These are phyloP conservation scores for Zootoca vivipara DNA, from an alignment of 2,113 vertebrate species.

Conservation along the genomic window DNA sequence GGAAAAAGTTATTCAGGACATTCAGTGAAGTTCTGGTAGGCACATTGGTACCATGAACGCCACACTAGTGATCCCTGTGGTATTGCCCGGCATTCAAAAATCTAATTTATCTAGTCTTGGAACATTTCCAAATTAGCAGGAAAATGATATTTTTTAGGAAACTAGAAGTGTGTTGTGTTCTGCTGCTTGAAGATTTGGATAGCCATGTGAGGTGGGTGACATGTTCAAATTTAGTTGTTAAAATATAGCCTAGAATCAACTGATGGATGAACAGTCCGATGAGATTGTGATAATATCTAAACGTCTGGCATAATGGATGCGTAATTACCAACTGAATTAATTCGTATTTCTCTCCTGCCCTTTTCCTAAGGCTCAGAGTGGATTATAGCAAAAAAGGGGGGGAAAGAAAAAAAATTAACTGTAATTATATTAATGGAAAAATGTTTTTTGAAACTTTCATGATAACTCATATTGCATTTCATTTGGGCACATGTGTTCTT, in stretches of 20 bases:
- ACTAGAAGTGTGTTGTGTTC: neutral
- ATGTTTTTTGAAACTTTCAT: neutral
- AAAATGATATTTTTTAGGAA: neutral
- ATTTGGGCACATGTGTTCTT: neutral
- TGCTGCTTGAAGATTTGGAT: neutral
- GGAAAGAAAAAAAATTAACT: neutral
- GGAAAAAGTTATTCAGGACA: no score
- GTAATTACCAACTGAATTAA: conserved; percentile 17
- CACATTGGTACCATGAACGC: no score
- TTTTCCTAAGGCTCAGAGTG: neutral
- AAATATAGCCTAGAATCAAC: neutral
- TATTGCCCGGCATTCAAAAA: neutral
- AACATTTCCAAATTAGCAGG: neutral
- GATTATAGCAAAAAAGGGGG: neutral
- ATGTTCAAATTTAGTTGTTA: neutral
- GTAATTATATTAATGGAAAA: conserved; percentile 9
- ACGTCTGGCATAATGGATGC: neutral
- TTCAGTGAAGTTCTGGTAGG: no score
- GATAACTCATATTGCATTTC: neutral
- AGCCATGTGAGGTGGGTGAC: neutral
- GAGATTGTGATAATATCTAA: neutral
- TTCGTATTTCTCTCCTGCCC: conserved; percentile 2
- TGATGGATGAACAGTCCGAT: neutral
- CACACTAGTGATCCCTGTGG: neutral
- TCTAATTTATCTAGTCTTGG: neutral